phyloP scores from a whole-genome alignment of 1,140 invertebrate species.

The Danaus plexippus region DNA sequence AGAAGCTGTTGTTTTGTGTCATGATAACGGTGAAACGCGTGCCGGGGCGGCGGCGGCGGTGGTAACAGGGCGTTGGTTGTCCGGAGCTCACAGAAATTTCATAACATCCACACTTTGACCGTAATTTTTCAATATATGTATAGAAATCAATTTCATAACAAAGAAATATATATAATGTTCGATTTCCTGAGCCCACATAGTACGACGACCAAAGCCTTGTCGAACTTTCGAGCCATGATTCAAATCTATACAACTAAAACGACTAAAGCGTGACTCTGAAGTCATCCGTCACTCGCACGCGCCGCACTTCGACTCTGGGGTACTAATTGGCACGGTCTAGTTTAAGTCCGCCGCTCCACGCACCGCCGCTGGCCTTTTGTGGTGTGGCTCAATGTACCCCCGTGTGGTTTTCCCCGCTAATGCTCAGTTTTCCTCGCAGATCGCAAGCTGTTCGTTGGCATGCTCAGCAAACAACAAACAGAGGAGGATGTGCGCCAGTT shows the following conservation, averaged over 20 bases:
- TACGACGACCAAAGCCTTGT: background rate
- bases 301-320: constrained; percentile 27
- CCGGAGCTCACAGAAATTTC: too few species aligned
- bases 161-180: constrained; percentile 2
- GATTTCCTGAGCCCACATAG: constrained; percentile 9
- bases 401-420: constrained; percentile 11
- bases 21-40: constrained; percentile 44
- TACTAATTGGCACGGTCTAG: constrained; percentile 39
- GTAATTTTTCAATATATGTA: too few species aligned
- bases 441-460: constrained; percentile 99
- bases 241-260: background rate
- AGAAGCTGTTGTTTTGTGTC: constrained; percentile 61
- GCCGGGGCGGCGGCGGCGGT: constrained; percentile 44
- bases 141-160: too few species aligned
- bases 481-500: constrained; percentile 98
- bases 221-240: background rate
- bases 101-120: too few species aligned
- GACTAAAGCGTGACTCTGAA: constrained; percentile 8
- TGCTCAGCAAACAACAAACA: constrained; percentile 99
- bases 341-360: constrained; percentile 56
- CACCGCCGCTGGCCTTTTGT: constrained; percentile 62
- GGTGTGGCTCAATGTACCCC: constrained; percentile 44
- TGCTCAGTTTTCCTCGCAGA: constrained; percentile 73
- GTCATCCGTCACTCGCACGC: constrained; percentile 31
- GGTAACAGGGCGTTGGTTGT: constrained; percentile 21